Evolutionary conservation across 2,888 invertebrate genomes (phyloP), one percentile per base, ranked within the genome.

Genomic region (Cephus pulcher): DNA sequence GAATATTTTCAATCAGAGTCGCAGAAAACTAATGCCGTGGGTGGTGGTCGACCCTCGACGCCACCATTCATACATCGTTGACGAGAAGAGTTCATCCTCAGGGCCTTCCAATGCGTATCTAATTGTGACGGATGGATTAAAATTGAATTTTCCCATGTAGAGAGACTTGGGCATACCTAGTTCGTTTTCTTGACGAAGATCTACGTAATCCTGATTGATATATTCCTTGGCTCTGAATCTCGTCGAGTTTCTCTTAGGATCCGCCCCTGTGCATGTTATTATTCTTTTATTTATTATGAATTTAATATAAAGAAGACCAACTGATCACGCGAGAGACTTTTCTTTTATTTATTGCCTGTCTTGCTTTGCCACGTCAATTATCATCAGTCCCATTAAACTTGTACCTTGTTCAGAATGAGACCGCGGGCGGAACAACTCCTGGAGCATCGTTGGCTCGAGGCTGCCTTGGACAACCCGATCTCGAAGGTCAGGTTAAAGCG

Each of bases 401-500:
- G 56, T 56, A 56, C 56, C 56, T 56, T 56, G 23, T 56, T 81
- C 93, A 97, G 97, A 87, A 93, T 94, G 82, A 94, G 98, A 88
- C 93, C 97, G 87, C 93, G 95, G 35, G 95, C 97, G 0, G 93
- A 92, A 35, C 94, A 95, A 80, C 95, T 96, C 32, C 91, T 97
- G 88, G 94, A 94, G 32, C 97, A 98, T 91, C 95, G 94, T 11
- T 98, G 98, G 98, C 93, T 98, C 84, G 93, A 94, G 82, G 93
- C 93, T 12, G 93, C 94, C 1, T 93, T 94, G 74, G 95, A 94
- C 90, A 94, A 94, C 34, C 94, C 94, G 81, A 93, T 96, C 81
- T 95, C 95, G 86, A 98, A 96, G 91, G 94, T 95, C 37, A 96
- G 97, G 90, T 93, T 98, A 84, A 97, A 96, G 91, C 93, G 97